Conservation (phyloP, 2,888 invertebrate species). For the Lasioglossum villosulum region DNA sequence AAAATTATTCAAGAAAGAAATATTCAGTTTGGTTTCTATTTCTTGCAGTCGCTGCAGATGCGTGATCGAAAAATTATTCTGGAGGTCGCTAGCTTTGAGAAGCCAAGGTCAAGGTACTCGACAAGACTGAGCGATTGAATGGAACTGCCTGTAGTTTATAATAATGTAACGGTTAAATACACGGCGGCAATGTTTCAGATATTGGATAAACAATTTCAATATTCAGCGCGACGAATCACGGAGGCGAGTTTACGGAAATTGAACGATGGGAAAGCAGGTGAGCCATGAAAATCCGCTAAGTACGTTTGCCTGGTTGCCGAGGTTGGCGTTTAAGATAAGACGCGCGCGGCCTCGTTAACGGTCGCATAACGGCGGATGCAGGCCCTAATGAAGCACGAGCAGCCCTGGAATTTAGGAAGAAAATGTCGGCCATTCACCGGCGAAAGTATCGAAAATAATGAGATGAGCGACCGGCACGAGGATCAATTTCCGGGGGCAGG, state of each 20-base stretch:
- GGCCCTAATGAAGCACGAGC: not conserved
- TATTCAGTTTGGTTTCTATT: too few relatives aligned
- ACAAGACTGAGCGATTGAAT: not conserved
- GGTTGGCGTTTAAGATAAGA: conserved; percentile 36
- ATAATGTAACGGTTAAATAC: not conserved
- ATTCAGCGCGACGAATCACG: not conserved
- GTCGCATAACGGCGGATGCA: conserved; percentile 11
- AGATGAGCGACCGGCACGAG: conserved; percentile 80
- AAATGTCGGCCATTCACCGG: conserved; percentile 77
- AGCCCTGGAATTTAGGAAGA: conserved; percentile 42
- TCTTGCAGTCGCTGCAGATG: too few relatives aligned
- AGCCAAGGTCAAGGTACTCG: not conserved
- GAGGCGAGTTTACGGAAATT: conserved; percentile 12
- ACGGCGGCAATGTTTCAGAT: not conserved
- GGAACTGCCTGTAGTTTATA: not conserved
- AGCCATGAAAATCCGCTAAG: conserved; percentile 12
- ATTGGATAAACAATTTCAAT: not conserved
- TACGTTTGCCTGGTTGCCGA: not conserved
- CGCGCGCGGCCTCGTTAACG: conserved; percentile 8
- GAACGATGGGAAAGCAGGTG: conserved; percentile 1
- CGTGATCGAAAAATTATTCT: too few relatives aligned
- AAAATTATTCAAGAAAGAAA: too few relatives aligned
- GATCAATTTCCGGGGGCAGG: conserved; percentile 62
- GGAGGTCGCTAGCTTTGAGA: not conserved
- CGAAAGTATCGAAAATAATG: conserved; percentile 76